Evolutionary conservation across 2,797 vertebrate genomes (phyloP), one percentile per base, ranked within the genome.

Genomic region (Novumbra hubbsi): DNA sequence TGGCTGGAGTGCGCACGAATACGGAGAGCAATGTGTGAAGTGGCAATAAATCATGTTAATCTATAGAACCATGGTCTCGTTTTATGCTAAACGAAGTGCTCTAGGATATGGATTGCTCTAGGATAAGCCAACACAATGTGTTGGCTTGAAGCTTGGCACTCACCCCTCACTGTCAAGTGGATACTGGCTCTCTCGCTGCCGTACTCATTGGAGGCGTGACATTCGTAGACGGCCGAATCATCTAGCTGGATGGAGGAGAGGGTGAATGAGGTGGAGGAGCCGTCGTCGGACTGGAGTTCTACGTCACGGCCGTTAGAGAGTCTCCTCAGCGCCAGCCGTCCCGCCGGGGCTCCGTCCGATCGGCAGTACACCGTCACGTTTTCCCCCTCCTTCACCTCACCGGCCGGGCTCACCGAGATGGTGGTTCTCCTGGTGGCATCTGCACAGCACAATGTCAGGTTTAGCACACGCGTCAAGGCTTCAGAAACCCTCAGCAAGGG

Each of bases 171-270:
- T 0, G 72, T 84, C 72, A 98, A 19, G 38, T 92, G 28, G 70
- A 88, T 81, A 63, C 74, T 82, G 32, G 80, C 85, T 73, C 17
- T 82, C 4, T 95, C 77, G 69, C 76, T 89, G 17, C 95, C 95
- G 15, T 90, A 82, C 32, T 7, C 30, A 77, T 97, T 97, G 73
- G 78, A 81, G 62, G 92, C 94, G 84, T 93, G 88, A 80, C 96
- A 98, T 75, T 92, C 79, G 69, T 96, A 98, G 78, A 76, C 73
- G 17, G 93, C 94, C 38, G 93, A 89, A 85, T 96, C 92, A 74
- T 89, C 80, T 32, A 85, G 74, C 60, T 45, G 83, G 64, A 90
- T 78, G 0, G 86, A 87, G 57, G 86, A 52, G 68, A 96, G 78
- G n/a, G 74, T 93, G 73, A 95, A 87, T 74, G 77, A 89, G 1